Base-by-base conservation (phyloP, 37 sponge, comb jelly and placozoan genomes). In the Halisarca cf. caerulea region DNA sequence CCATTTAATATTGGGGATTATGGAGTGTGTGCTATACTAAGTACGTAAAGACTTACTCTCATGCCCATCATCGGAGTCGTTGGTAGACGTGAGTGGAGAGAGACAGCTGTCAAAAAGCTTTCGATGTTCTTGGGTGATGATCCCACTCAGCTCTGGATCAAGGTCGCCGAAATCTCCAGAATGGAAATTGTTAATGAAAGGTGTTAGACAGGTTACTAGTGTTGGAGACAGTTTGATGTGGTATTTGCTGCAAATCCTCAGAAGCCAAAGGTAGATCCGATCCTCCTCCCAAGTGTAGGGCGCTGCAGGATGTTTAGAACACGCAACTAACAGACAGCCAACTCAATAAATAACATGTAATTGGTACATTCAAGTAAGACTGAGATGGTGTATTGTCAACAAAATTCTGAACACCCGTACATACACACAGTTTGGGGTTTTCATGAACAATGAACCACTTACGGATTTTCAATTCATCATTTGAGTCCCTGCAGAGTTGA, bases 231-330 rank as follows among this genome's bases (percentile, higher is more conserved):
- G 6, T 11, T 47, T 47, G 17, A 55, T 55, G 64, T 62, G 64
- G 77, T 74, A 37, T 41, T 74, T 74, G 45, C 41, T n/a, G 25
- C 77, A 74, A 37, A 74, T 37, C 21, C 36, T 17, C 44, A 74
- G 36, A 2, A 74, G 77, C 77, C 77, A 74, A 8, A 36, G 45
- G 43, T 74, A 74, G 77, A 74, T 74, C 2, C 24, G 77, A 23
- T 33, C 24, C 45, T 74, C 77, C 1, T 17, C 15, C 77, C 77
- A 74, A 24, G 21, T n/a, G 45, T 40, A 40, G 5, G 77, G 77
- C 15, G 77, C 77, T 74, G 77, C 24, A 15, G 21, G 77, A 40
- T n/a, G 44, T 20, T 2, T 32, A 2, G 71, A 55, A 55, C 17
- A 55, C 57, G n/a, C n/a, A n/a, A n/a, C n/a, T n/a, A n/a, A n/a